Evolutionary conservation across 2,113 vertebrate species (phyloP), one percentile per base, ranked within the genome.

Genomic region (Struthio camelus): DNA sequence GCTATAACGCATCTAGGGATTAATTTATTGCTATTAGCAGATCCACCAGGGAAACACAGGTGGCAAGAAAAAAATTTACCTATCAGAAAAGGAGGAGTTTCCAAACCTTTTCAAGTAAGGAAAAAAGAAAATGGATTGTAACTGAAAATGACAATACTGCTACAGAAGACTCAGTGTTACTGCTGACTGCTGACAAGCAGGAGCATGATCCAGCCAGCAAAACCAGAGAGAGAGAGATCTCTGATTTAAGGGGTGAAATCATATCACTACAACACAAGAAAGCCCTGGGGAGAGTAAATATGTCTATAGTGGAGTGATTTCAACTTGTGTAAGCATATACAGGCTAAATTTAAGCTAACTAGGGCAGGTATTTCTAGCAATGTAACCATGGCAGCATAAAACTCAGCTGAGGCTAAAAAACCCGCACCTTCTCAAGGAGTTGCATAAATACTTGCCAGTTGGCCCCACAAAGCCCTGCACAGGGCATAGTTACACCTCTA

Each of bases 11-110:
- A 87, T 69, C 80, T 59, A 77, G 90, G 90, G 94, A 95, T 89
- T 96, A 87, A 95, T 94, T 92, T 94, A 83, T 87, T 96, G 67
- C 78, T 94, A 89, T 96, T 96, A 96, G 71, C 61, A 91, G 66
- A 85, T 80, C 75, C 84, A 75, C 46, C 40, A 93, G 67, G 73
- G 66, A 86, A 84, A 85, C 38, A 77, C 46, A 93, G 58, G 71
- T 91, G 64, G 20, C 64, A 85, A 87, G 75, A 64, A 95, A 88
- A 94, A 91, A 80, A 95, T 10, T 67, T 85, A 75, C 59, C n/a
- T 78, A 58, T 78, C 51, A 79, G 70, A 87, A 91, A 79, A 93
- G 58, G n/a, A 92, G 42, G 5, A 80, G 13, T 69, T 82, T 30
- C 79, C 40, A 89, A 93, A 89, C 34, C 46, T 77, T 93, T 90